A percentile compares a stretch with the other conserved stretches of the same genome.
These are phyloP conservation scores for Leptarthrus brevirostris DNA, from an alignment of 2,888 invertebrate genomes.

Conservation along the genomic window DNA sequence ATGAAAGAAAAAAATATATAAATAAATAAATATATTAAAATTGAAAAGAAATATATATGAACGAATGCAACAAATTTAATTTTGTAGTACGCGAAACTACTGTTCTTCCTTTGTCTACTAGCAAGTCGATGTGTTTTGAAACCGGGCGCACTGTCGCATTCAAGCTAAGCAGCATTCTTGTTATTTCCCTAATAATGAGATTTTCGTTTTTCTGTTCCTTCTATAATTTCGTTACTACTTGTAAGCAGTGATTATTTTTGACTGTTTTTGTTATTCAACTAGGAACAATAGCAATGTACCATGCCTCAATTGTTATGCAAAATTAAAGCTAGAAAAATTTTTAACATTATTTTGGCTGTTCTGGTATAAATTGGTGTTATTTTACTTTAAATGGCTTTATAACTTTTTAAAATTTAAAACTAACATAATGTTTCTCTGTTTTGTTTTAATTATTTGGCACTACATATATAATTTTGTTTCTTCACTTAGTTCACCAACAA, in stretches of 20 bases:
- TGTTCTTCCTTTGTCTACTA: slow-evolving; percentile 23
- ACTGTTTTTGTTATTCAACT: neutral
- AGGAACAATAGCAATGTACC: too few relatives aligned
- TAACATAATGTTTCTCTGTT: too few relatives aligned
- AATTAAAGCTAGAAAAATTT: too few relatives aligned
- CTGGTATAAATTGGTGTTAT: too few relatives aligned
- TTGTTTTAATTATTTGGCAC: too few relatives aligned
- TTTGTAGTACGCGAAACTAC: slow-evolving; percentile 1
- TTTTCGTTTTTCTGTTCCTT: slow-evolving; percentile 31
- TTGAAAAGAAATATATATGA: slow-evolving; percentile 50
- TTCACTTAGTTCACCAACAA: too few relatives aligned
- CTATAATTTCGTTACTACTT: slow-evolving; percentile 1
- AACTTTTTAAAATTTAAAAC: too few relatives aligned
- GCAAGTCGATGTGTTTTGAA: slow-evolving; percentile 27
- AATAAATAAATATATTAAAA: too few relatives aligned
- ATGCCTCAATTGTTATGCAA: too few relatives aligned
- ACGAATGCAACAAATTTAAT: slow-evolving; percentile 46
- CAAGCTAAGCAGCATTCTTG: slow-evolving; percentile 50
- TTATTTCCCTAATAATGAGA: slow-evolving; percentile 37
- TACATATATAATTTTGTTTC: too few relatives aligned
- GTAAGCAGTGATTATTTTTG: neutral
- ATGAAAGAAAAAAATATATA: slow-evolving; percentile 30
- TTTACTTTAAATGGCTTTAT: too few relatives aligned
- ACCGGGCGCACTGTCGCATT: slow-evolving; percentile 20
- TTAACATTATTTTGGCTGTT: too few relatives aligned